A percentile compares a stretch with the other conserved stretches of the same genome.
These are phyloP conservation scores for Diaprepes abbreviatus DNA, from an alignment of 2,888 invertebrate genomes.

Conservation along the genomic window DNA sequence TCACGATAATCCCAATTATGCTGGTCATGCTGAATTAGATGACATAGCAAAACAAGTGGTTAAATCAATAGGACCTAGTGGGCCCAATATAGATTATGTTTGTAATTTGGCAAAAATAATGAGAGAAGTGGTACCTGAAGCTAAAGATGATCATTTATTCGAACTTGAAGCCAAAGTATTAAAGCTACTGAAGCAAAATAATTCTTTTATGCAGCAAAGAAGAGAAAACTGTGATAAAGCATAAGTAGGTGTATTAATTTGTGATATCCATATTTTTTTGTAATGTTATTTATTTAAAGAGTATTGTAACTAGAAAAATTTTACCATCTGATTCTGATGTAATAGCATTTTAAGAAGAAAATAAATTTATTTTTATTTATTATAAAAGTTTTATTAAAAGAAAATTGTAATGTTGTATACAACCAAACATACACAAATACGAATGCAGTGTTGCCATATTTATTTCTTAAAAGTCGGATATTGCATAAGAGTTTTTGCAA, in stretches of 20 bases:
- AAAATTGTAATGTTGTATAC: too few relatives aligned
- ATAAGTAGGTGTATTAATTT: conserved; percentile 8
- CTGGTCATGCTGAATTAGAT: conserved; percentile 81
- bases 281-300: neutral
- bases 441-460: neutral
- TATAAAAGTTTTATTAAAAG: too few relatives aligned
- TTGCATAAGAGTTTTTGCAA: too few relatives aligned
- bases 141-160: conserved; percentile 82
- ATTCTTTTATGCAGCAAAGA: conserved; percentile 4
- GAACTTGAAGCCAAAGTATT: conserved; percentile 50
- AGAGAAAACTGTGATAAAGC: conserved; percentile 28
- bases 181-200: conserved; percentile 27
- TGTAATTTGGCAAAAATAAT: conserved; percentile 86
- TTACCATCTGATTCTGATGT: neutral
- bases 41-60: conserved; percentile 86
- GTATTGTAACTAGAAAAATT: neutral
- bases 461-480: too few relatives aligned
- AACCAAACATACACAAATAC: neutral
- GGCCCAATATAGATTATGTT: conserved; percentile 92
- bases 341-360: neutral
- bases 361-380: neutral
- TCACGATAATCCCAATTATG: conserved; percentile 78
- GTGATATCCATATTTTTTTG: neutral
- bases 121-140: conserved; percentile 80
- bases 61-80: conserved; percentile 84